Conservation (phyloP, 2,888 invertebrate species). For the Lottia scabra region DNA sequence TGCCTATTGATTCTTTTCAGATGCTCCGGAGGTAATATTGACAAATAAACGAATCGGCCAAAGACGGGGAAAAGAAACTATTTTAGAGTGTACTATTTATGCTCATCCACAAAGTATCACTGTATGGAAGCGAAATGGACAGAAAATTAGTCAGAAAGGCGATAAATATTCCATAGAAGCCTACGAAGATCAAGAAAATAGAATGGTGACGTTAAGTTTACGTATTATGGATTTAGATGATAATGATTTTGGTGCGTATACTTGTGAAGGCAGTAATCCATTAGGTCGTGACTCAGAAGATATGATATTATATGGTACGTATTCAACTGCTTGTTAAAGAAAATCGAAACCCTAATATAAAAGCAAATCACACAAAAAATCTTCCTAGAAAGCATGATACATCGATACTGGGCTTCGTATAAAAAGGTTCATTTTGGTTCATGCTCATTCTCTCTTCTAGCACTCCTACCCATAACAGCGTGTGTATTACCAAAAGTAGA, state of each 20-base stretch:
- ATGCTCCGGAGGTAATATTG: slow-evolving; percentile 49
- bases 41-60: slow-evolving; percentile 50
- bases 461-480: too few relatives aligned
- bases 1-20: slow-evolving; percentile 24
- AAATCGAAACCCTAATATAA: too few relatives aligned
- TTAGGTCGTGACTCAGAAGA: slow-evolving; percentile 41
- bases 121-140: slow-evolving; percentile 43
- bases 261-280: slow-evolving; percentile 43
- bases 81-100: slow-evolving; percentile 52
- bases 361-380: too few relatives aligned
- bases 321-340: too few relatives aligned
- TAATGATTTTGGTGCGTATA: slow-evolving; percentile 46
- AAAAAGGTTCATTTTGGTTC: too few relatives aligned
- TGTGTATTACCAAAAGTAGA: too few relatives aligned
- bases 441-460: too few relatives aligned
- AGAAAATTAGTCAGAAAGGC: slow-evolving; percentile 28
- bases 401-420: too few relatives aligned
- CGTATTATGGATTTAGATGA: slow-evolving; percentile 40
- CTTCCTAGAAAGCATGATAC: too few relatives aligned
- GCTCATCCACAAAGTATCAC: slow-evolving; percentile 51
- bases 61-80: slow-evolving; percentile 45
- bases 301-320: slow-evolving; percentile 49
- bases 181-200: slow-evolving; percentile 26
- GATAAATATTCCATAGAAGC: slow-evolving; percentile 36
- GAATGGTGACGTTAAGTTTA: slow-evolving; percentile 37